A percentile compares a stretch with the other conserved stretches of the same genome.
phyloP scores from a whole-genome alignment of 2,797 vertebrate species.

The Fundulus diaphanus region DNA sequence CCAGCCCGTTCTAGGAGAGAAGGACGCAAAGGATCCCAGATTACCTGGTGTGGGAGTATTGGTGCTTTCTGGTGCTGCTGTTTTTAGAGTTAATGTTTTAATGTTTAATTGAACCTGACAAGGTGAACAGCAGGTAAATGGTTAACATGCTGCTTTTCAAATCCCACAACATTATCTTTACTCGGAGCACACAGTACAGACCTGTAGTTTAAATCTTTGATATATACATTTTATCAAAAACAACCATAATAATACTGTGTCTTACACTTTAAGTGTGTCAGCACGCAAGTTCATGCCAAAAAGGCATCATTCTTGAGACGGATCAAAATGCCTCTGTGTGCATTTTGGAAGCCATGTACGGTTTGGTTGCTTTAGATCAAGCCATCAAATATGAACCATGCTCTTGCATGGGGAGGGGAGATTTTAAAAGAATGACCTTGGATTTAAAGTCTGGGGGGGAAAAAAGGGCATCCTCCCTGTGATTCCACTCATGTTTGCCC shows the following conservation, averaged over 20 bases:
- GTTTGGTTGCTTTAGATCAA: slow-evolving; percentile 24
- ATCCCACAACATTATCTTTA: slow-evolving; percentile 28
- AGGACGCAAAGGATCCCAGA: neutral
- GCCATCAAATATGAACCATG: slow-evolving; percentile 50
- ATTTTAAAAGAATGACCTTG: neutral
- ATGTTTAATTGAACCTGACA: slow-evolving; percentile 61
- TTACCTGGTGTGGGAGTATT: slow-evolving; percentile 13
- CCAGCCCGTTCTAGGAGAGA: slow-evolving; percentile 28
- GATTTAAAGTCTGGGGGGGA: neutral
- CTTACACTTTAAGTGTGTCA: neutral
- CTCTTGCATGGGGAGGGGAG: neutral
- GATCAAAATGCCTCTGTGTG: neutral
- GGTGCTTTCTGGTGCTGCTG: neutral
- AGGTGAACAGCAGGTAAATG: slow-evolving; percentile 51
- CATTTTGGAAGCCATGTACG: slow-evolving; percentile 3
- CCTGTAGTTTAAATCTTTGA: slow-evolving; percentile 1
- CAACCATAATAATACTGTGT: neutral
- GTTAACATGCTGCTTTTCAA: slow-evolving; percentile 48
- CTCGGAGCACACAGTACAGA: slow-evolving; percentile 16
- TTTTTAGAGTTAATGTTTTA: slow-evolving; percentile 53
- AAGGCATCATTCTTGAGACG: neutral
- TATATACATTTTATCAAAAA: neutral
- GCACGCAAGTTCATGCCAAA: neutral
- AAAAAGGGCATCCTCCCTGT: neutral
- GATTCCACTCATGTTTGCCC: neutral